Evolutionary conservation across 2,888 invertebrate species (phyloP).

Genomic region (Oegoconia quadripuncta): DNA sequence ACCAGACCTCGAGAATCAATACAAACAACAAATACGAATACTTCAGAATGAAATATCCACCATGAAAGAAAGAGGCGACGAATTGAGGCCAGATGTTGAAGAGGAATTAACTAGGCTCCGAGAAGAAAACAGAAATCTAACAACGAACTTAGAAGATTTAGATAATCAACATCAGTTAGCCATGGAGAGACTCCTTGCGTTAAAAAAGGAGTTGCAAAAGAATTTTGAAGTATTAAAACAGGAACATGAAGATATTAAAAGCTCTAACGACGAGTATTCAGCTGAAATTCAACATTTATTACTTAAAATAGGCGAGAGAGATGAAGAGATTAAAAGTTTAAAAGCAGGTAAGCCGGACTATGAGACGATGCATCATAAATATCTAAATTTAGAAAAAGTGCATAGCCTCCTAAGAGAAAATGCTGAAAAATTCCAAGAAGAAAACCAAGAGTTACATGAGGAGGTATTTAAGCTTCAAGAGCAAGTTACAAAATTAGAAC

Average conservation of each 20-base stretch:
- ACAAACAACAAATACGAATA: slow-evolving; percentile 54
- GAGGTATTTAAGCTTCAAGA: slow-evolving; percentile 72
- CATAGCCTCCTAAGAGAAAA: slow-evolving; percentile 65
- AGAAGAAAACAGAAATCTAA: slow-evolving; percentile 79
- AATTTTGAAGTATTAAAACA: slow-evolving; percentile 71
- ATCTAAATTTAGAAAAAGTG: slow-evolving; percentile 68
- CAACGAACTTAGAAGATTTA: slow-evolving; percentile 82
- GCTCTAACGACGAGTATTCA: slow-evolving; percentile 63
- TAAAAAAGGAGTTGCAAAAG: slow-evolving; percentile 75
- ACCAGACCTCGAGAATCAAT: slow-evolving; percentile 39
- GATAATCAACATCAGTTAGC: slow-evolving; percentile 86
- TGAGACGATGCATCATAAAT: slow-evolving; percentile 65
- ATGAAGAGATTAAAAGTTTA: slow-evolving; percentile 53
- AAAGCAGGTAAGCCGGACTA: slow-evolving; percentile 46
- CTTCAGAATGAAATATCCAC: slow-evolving; percentile 63
- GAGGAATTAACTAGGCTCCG: slow-evolving; percentile 72
- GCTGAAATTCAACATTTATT: slow-evolving; percentile 62
- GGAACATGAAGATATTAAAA: slow-evolving; percentile 67
- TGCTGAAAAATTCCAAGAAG: slow-evolving; percentile 73
- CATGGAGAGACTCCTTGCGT: slow-evolving; percentile 76
- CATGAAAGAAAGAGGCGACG: slow-evolving; percentile 51
- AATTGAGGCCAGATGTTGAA: slow-evolving; percentile 39
- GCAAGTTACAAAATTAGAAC: slow-evolving; percentile 65
- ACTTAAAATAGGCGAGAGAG: slow-evolving; percentile 63
- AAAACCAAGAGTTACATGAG: slow-evolving; percentile 74